Evolutionary conservation across 2,888 invertebrate genomes (phyloP).

Genomic region (Leucoptera coffeella): DNA sequence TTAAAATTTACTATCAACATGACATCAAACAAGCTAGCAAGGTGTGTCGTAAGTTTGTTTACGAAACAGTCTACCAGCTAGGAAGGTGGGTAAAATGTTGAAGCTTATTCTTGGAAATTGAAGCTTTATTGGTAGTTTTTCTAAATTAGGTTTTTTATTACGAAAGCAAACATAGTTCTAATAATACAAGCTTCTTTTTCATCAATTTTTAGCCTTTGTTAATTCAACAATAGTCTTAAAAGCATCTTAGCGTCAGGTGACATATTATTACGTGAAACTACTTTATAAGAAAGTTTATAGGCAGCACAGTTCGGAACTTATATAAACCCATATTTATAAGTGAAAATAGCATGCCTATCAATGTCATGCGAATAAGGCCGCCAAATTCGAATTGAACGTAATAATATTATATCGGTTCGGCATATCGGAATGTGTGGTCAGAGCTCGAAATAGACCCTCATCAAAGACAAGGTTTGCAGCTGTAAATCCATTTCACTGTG

Average conservation of each 20-base stretch:
- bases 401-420: constrained; percentile 49
- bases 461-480: constrained; percentile 53
- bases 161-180: too few species aligned
- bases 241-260: too few species aligned
- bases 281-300: constrained; percentile 51
- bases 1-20: constrained; percentile 46
- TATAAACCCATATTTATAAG: too few species aligned
- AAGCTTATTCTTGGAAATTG: too few species aligned
- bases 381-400: constrained; percentile 40
- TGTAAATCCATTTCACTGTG: constrained; percentile 52
- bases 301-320: constrained; percentile 44
- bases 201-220: too few species aligned
- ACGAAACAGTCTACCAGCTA: constrained; percentile 49
- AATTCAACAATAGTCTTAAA: too few species aligned
- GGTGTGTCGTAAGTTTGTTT: constrained; percentile 35
- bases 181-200: too few species aligned
- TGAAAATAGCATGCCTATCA: too few species aligned
- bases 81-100: too few species aligned
- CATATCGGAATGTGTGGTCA: constrained; percentile 45
- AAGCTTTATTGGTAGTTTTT: too few species aligned
- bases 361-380: too few species aligned
- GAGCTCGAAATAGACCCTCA: constrained; percentile 49
- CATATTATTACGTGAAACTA: constrained; percentile 34
- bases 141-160: too few species aligned
- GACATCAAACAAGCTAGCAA: constrained; percentile 45